Conservation (phyloP, 2,888 invertebrate genomes). For the Hoplodrina ambigua region DNA sequence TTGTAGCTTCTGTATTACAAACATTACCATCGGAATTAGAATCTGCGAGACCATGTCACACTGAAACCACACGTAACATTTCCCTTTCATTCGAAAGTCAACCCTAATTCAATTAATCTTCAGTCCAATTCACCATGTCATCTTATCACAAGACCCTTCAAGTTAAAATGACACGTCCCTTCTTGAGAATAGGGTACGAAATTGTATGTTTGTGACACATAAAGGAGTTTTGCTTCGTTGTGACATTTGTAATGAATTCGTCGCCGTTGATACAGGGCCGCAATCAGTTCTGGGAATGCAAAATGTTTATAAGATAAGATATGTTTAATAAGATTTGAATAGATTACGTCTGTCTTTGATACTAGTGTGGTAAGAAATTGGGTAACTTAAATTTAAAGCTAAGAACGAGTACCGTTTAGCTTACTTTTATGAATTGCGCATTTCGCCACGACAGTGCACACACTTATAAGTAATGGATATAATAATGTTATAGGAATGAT, state of each 20-base stretch:
- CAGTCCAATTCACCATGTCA: conserved; percentile 47
- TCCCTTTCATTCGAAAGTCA: conserved; percentile 47
- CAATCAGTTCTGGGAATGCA: conserved; percentile 58
- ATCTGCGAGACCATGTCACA: conserved; percentile 50
- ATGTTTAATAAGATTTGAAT: conserved; percentile 49
- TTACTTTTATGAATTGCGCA: neutral
- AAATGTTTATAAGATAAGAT: conserved; percentile 55
- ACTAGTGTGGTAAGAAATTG: neutral
- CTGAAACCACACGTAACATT: conserved; percentile 50
- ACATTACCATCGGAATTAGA: conserved; percentile 64
- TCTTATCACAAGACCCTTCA: conserved; percentile 14
- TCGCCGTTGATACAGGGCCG: conserved; percentile 59
- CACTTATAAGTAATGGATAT: too few relatives aligned
- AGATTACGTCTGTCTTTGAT: conserved; percentile 26
- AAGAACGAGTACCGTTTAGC: neutral
- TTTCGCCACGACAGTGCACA: neutral
- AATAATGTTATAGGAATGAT: too few relatives aligned
- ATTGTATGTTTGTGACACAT: conserved; percentile 46
- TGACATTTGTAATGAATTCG: conserved; percentile 70
- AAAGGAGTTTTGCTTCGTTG: conserved; percentile 59
- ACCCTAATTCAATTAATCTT: conserved; percentile 42
- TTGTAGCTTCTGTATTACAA: conserved; percentile 44
- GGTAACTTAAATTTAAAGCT: neutral
- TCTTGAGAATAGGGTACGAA: conserved; percentile 53
- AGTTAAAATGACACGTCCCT: conserved; percentile 19